These are phyloP conservation scores for Polia nebulosa DNA, from an alignment of 2,888 invertebrate species.

Conservation along the genomic window DNA sequence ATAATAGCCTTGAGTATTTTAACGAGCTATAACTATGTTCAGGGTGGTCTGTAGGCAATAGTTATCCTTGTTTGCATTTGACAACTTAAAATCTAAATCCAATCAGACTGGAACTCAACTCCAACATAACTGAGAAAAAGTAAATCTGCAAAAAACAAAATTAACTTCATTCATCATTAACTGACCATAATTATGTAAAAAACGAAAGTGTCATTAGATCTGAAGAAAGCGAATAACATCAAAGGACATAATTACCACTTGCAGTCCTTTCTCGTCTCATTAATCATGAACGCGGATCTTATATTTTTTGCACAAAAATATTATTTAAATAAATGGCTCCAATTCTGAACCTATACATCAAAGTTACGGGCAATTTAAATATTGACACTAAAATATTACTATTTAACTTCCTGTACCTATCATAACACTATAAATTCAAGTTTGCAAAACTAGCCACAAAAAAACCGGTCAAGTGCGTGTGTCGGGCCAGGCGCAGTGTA, in stretches of 20 bases:
- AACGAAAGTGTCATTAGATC: slow-evolving; percentile 10
- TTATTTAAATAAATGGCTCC: slow-evolving; percentile 48
- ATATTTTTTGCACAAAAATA: slow-evolving; percentile 35
- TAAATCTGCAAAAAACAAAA: background rate
- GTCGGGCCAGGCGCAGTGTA: too few relatives aligned
- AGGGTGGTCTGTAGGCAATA: background rate
- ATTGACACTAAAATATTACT: slow-evolving; percentile 38
- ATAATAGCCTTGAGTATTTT: background rate
- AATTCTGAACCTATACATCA: slow-evolving; percentile 45
- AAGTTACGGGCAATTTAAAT: slow-evolving; percentile 34
- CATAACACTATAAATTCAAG: background rate
- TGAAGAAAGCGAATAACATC: slow-evolving; percentile 32
- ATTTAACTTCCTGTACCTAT: slow-evolving; percentile 32
- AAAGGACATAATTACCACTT: slow-evolving; percentile 47
- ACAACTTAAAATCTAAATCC: background rate
- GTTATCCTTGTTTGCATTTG: background rate
- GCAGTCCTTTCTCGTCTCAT: slow-evolving; percentile 32
- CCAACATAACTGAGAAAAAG: background rate
- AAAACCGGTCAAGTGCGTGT: too few relatives aligned
- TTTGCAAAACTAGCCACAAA: slow-evolving; percentile 6
- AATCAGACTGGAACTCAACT: background rate
- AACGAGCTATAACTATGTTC: background rate
- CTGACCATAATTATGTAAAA: background rate
- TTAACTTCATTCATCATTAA: slow-evolving; percentile 8
- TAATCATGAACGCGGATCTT: slow-evolving; percentile 47